Percentiles rank a stretch among this genome's conserved stretches.
phyloP scores from a whole-genome alignment of 1,140 invertebrate genomes.

The Lordiphosa mommai region DNA sequence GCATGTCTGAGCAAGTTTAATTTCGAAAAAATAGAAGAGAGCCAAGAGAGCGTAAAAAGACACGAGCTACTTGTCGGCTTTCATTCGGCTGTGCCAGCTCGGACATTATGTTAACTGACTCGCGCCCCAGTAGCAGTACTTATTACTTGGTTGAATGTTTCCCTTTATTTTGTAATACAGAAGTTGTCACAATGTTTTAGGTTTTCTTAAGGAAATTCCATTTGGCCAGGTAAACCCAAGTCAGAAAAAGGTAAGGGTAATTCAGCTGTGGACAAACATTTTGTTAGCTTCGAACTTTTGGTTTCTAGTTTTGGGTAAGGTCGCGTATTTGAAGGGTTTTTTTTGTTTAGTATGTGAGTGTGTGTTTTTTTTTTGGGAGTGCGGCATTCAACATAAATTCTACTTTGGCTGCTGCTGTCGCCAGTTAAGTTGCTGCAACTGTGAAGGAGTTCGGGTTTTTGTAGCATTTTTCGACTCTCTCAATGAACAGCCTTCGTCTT shows the following conservation, averaged over 20 bases:
- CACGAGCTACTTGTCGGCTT: neutral
- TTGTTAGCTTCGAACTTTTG: no score
- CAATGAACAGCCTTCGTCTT: neutral
- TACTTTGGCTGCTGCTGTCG: neutral
- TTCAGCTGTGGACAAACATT: no score
- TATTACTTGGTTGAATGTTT: neutral
- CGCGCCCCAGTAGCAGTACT: neutral
- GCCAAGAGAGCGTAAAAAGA: neutral
- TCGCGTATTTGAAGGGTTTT: neutral
- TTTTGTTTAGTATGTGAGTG: neutral
- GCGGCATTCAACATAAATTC: neutral
- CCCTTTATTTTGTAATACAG: neutral
- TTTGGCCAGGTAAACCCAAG: no score
- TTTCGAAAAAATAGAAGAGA: conserved; percentile 35
- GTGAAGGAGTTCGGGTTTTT: no score
- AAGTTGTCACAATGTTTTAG: neutral
- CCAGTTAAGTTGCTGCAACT: conserved; percentile 3
- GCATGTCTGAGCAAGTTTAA: conserved; percentile 36
- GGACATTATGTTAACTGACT: neutral
- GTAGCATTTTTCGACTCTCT: neutral
- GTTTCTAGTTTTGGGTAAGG: neutral
- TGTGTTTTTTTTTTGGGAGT: neutral
- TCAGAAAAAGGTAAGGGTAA: no score
- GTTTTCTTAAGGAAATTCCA: no score
- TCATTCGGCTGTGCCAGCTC: neutral